phyloP scores from a whole-genome alignment of 2,888 invertebrate genomes.

The Hoplodrina ambigua region DNA sequence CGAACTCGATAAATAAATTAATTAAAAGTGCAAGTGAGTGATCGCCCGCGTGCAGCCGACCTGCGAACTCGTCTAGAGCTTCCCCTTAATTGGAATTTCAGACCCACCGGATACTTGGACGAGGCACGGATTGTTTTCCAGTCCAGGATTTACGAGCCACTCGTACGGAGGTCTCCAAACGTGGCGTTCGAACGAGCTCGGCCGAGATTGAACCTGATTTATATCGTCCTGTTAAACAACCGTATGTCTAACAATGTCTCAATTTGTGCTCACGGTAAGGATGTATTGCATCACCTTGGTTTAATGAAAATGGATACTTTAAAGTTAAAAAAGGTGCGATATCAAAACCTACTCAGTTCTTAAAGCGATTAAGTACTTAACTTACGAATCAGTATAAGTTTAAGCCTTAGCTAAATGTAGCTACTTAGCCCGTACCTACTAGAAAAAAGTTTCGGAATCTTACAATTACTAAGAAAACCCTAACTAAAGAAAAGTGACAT shows the following conservation, averaged over 20 bases:
- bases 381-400: constrained; percentile 49
- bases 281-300: constrained; percentile 28
- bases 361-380: constrained; percentile 39
- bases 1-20: constrained; percentile 91
- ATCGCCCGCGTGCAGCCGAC: constrained; percentile 85
- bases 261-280: constrained; percentile 52
- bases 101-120: constrained; percentile 75
- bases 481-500: constrained; percentile 34
- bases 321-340: constrained; percentile 16
- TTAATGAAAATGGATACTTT: constrained; percentile 24
- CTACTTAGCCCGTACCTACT: background rate
- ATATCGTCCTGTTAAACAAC: constrained; percentile 66
- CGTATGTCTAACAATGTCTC: constrained; percentile 64
- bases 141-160: constrained; percentile 72
- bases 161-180: constrained; percentile 65
- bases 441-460: constrained; percentile 8
- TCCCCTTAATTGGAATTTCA: constrained; percentile 87
- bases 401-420: constrained; percentile 30
- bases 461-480: constrained; percentile 10
- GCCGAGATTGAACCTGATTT: constrained; percentile 73
- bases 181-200: constrained; percentile 64
- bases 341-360: constrained; percentile 18
- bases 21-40: constrained; percentile 91
- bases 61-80: constrained; percentile 82
- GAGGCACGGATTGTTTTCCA: constrained; percentile 77